These are phyloP conservation scores for Ridgeia piscesae DNA, from an alignment of 1,140 invertebrate genomes.

Conservation along the genomic window DNA sequence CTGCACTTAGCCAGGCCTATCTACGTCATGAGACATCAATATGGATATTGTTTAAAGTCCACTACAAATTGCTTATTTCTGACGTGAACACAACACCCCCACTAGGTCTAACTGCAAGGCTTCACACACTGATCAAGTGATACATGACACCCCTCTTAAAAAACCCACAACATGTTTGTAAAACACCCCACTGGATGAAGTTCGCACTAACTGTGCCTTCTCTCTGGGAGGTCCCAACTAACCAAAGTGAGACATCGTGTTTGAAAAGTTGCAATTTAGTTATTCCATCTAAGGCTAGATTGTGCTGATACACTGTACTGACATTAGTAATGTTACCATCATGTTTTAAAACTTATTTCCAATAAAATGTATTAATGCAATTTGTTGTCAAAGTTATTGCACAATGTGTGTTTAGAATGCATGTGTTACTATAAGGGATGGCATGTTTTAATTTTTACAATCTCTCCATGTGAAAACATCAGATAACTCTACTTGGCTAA, in stretches of 20 bases:
- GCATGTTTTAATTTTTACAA: neutral
- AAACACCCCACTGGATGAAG: neutral
- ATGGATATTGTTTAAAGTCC: neutral
- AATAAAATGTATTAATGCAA: neutral
- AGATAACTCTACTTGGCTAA: neutral
- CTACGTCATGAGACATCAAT: neutral
- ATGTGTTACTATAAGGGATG: neutral
- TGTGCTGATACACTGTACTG: neutral
- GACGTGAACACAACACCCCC: neutral
- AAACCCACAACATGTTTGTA: neutral
- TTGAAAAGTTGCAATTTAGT: neutral
- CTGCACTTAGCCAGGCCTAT: neutral
- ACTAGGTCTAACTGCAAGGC: neutral
- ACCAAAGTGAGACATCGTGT: neutral
- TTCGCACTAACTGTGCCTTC: neutral
- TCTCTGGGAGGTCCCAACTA: neutral
- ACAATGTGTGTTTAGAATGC: neutral
- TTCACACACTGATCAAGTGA: neutral
- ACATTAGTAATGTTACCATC: neutral
- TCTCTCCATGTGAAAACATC: neutral
- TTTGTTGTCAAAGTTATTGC: neutral
- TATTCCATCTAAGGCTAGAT: neutral
- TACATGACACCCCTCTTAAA: neutral
- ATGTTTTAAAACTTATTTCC: neutral
- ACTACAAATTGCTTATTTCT: neutral